phyloP scores from a whole-genome alignment of 2,113 vertebrate species.

The Chamaetylas fuelleborni region DNA sequence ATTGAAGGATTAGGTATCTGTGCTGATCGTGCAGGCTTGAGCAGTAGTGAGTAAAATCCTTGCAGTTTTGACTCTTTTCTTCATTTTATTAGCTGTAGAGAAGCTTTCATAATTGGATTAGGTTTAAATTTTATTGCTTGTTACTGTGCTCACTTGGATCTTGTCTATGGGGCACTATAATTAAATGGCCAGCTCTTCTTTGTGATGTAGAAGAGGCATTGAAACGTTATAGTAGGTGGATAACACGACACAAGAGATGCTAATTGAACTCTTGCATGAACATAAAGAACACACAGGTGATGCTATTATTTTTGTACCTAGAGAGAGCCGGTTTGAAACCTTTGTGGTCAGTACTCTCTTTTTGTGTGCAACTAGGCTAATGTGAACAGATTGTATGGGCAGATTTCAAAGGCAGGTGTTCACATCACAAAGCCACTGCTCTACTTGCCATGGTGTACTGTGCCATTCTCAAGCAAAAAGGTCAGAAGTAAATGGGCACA shows the following conservation, averaged over 20 bases:
- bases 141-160: not conserved
- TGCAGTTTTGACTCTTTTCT: not conserved
- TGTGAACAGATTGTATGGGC: conserved; percentile 42
- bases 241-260: not conserved
- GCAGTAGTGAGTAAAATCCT: not conserved
- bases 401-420: conserved; percentile 63
- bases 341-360: conserved; percentile 10
- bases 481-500: not conserved
- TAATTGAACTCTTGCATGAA: conserved; percentile 20
- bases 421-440: conserved; percentile 12
- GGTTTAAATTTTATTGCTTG: not conserved
- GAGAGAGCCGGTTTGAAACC: conserved; percentile 44
- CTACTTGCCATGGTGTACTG: not conserved
- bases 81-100: not conserved
- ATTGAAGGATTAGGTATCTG: not conserved
- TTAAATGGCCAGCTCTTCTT: conserved; percentile 8
- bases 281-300: conserved; percentile 42
- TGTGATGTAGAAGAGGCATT: not conserved
- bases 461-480: not conserved
- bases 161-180: not conserved
- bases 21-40: not conserved
- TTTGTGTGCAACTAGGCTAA: not conserved
- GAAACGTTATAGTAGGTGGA: not conserved
- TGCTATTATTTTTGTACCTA: conserved; percentile 58
- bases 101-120: not conserved